These are phyloP conservation scores for Gymnodraco acuticeps DNA, from an alignment of 2,797 vertebrate species.

Conservation along the genomic window DNA sequence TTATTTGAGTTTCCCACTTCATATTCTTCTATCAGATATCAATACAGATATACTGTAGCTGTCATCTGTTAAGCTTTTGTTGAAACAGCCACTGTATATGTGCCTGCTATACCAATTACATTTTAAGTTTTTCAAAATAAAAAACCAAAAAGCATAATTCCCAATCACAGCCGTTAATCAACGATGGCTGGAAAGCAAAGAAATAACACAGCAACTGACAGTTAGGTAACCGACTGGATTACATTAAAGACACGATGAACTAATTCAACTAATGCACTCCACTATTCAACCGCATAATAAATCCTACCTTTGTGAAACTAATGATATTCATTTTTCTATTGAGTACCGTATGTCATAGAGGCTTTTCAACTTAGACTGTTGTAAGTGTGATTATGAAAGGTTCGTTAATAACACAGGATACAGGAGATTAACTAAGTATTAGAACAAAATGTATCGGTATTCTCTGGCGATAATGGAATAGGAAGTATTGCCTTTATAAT, in stretches of 20 bases:
- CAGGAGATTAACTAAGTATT: not conserved
- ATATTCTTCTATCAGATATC: not conserved
- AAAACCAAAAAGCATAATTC: too few relatives aligned
- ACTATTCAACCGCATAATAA: not conserved
- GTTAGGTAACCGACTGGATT: not conserved
- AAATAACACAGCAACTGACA: not conserved
- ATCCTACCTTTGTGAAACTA: not conserved
- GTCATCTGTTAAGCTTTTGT: not conserved
- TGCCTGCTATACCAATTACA: not conserved
- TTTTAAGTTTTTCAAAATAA: too few relatives aligned
- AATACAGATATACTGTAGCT: not conserved
- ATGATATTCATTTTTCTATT: not conserved
- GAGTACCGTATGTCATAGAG: not conserved
- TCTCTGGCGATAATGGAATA: not conserved
- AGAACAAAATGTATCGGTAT: not conserved
- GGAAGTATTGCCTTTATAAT: not conserved
- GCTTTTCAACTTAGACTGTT: not conserved
- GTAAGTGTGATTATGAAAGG: conserved; percentile 1
- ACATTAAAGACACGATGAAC: not conserved
- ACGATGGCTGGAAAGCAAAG: not conserved
- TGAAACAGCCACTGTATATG: not conserved
- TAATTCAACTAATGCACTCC: not conserved
- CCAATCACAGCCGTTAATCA: not conserved
- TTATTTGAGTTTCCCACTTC: not conserved
- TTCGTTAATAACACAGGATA: not conserved